phyloP scores from a whole-genome alignment of 2,113 vertebrate species.

The Planiliza haematocheilus region DNA sequence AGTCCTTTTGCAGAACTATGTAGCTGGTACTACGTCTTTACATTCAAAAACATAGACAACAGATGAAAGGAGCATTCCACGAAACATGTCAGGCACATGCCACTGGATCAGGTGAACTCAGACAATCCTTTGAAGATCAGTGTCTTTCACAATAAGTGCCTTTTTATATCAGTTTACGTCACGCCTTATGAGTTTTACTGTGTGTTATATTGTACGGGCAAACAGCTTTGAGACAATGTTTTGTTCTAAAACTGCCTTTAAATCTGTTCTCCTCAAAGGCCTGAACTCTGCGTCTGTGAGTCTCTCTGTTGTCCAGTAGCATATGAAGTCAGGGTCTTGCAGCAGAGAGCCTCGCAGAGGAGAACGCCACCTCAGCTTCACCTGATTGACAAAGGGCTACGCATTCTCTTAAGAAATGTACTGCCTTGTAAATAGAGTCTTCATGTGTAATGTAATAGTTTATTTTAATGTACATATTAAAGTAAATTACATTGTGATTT shows the following conservation, averaged over 20 bases:
- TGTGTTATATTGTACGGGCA: constrained; percentile 58
- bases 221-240: constrained; percentile 88
- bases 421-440: constrained; percentile 86
- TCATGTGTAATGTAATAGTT: constrained; percentile 87
- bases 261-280: constrained; percentile 73
- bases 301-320: constrained; percentile 58
- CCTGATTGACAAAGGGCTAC: constrained; percentile 88
- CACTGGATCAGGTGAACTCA: constrained; percentile 76
- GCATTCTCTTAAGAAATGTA: constrained; percentile 84
- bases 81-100: constrained; percentile 72
- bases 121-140: constrained; percentile 58
- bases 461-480: constrained; percentile 90
- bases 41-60: constrained; percentile 37
- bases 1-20: constrained; percentile 55
- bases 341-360: constrained; percentile 71
- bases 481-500: constrained; percentile 76
- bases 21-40: constrained; percentile 91
- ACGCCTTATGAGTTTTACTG: constrained; percentile 65
- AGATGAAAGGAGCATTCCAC: constrained; percentile 65
- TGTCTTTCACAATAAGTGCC: constrained; percentile 70
- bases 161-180: constrained; percentile 60
- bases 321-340: constrained; percentile 84
- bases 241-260: constrained; percentile 86
- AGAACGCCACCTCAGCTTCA: constrained; percentile 82
- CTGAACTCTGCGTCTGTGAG: constrained; percentile 68